phyloP scores from a whole-genome alignment of 1,140 invertebrate species.

The Solen grandis region DNA sequence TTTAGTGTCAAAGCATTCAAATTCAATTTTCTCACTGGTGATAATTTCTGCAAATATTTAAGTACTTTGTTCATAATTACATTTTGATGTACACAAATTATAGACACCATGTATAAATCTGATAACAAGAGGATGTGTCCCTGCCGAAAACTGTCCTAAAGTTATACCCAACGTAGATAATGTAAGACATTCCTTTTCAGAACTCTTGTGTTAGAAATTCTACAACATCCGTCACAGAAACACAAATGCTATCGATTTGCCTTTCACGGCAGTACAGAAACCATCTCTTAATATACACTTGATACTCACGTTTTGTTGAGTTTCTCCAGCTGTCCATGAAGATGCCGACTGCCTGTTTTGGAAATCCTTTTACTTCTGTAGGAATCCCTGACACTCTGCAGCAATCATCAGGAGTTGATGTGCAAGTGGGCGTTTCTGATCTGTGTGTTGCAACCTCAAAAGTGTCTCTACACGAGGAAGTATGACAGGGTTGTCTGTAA shows the following conservation, averaged over 20 bases:
- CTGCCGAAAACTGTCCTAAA: constrained; percentile 14
- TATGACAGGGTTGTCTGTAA: constrained; percentile 20
- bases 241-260: constrained; percentile 20
- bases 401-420: constrained; percentile 12
- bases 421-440: constrained; percentile 4
- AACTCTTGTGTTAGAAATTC: constrained; percentile 34
- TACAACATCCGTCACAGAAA: constrained; percentile 31
- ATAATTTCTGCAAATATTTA: background rate
- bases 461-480: constrained; percentile 1
- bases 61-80: background rate
- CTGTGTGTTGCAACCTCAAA: background rate
- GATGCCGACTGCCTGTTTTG: constrained; percentile 16
- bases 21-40: constrained; percentile 7
- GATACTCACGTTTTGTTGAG: constrained; percentile 42
- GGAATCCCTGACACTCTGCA: constrained; percentile 44
- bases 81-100: constrained; percentile 2
- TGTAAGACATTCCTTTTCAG: constrained; percentile 26
- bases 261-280: constrained; percentile 28
- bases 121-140: constrained; percentile 26
- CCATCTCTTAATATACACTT: constrained; percentile 25
- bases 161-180: constrained; percentile 3
- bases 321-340: constrained; percentile 18
- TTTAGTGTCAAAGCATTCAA: constrained; percentile 1
- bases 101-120: constrained; percentile 14
- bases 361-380: background rate